A percentile compares a stretch with the other conserved stretches of the same genome.
These are phyloP conservation scores for Halisarca cf. caerulea DNA, from an alignment of 37 sponge, comb jelly and placozoan genomes.

Conservation along the genomic window DNA sequence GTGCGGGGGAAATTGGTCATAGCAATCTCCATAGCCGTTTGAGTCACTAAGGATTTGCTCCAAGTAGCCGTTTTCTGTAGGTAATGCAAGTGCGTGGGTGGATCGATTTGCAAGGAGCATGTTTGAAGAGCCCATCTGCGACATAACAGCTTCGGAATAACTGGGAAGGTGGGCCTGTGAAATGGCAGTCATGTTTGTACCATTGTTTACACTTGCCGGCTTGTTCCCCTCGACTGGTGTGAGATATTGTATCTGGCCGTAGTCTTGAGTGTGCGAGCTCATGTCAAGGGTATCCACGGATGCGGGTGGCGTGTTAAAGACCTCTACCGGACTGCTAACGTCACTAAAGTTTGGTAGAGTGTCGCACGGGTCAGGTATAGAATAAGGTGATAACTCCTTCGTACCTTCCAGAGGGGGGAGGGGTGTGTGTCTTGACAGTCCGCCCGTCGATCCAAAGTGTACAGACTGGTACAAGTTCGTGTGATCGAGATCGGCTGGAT, in stretches of 20 bases:
- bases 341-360: conserved; percentile 2
- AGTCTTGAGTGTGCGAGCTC: not conserved
- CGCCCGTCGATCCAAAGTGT: not conserved
- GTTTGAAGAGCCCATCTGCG: not conserved
- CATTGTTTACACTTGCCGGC: not conserved
- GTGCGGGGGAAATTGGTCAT: not conserved
- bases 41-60: not conserved
- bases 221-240: not conserved
- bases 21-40: not conserved
- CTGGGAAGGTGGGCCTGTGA: not conserved
- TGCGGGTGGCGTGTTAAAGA: not conserved
- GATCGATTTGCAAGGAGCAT: not conserved
- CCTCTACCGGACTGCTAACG: not conserved
- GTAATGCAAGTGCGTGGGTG: not conserved
- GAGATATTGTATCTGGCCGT: not conserved
- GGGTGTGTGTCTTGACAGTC: not conserved
- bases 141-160: not conserved
- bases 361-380: not conserved
- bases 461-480: not conserved
- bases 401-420: not conserved
- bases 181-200: not conserved
- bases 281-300: not conserved
- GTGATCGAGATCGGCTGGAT: not conserved
- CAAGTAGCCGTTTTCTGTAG: not conserved
- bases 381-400: not conserved